These are phyloP conservation scores for Erebia epiphron DNA, from an alignment of 2,888 invertebrate species.

Conservation along the genomic window DNA sequence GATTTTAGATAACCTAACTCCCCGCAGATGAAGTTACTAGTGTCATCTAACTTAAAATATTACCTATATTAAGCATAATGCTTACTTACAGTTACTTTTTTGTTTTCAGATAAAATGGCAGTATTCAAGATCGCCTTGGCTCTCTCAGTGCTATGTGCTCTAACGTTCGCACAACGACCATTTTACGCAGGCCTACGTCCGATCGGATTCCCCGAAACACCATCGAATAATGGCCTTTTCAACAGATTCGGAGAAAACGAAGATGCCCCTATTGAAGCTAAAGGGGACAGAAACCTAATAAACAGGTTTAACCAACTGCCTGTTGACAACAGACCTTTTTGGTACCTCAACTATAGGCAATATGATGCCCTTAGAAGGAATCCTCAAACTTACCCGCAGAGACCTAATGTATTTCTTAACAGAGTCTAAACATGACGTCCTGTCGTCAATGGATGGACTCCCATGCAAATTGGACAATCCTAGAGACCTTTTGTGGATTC, in stretches of 20 bases:
- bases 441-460: neutral
- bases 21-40: too few species aligned
- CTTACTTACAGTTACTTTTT: neutral
- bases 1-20: too few species aligned
- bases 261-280: slow-evolving; percentile 81
- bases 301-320: slow-evolving; percentile 84
- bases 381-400: slow-evolving; percentile 60
- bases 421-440: neutral
- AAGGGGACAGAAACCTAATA: slow-evolving; percentile 80
- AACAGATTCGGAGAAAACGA: slow-evolving; percentile 76
- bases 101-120: slow-evolving; percentile 40
- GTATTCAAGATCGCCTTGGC: slow-evolving; percentile 30
- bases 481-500: too few species aligned
- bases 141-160: slow-evolving; percentile 28
- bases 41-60: too few species aligned
- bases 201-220: slow-evolving; percentile 84
- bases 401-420: slow-evolving; percentile 51
- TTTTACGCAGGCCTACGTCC: slow-evolving; percentile 84
- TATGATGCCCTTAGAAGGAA: slow-evolving; percentile 80
- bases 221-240: slow-evolving; percentile 51
- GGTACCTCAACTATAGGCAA: slow-evolving; percentile 85
- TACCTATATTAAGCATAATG: too few species aligned
- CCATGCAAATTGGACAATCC: too few species aligned
- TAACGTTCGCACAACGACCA: slow-evolving; percentile 80
- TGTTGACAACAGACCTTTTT: slow-evolving; percentile 85